Evolutionary conservation across 1,140 invertebrate genomes (phyloP).

Genomic region (Drosophila ercepeae): DNA sequence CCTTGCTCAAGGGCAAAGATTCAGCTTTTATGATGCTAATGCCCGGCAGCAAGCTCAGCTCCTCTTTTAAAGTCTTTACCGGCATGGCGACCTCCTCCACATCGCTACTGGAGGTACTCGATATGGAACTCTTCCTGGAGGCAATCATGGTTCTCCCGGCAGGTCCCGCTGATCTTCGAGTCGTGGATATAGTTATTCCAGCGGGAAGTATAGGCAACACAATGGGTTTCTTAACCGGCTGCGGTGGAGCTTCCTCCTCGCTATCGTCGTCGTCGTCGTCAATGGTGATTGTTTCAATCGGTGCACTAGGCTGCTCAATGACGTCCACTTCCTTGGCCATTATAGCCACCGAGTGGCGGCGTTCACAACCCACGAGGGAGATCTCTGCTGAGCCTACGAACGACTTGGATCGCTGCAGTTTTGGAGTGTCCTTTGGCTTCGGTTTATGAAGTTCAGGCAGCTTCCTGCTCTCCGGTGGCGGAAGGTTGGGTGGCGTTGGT

Average conservation of each 20-base stretch:
- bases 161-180: not conserved
- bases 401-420: slow-evolving; percentile 64
- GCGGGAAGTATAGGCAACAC: slow-evolving; percentile 27
- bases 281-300: slow-evolving; percentile 70
- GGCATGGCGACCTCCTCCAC: slow-evolving; percentile 43
- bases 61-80: not conserved
- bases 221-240: slow-evolving; percentile 3
- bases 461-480: not conserved
- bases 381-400: slow-evolving; percentile 26
- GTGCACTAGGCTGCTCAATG: slow-evolving; percentile 33
- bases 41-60: slow-evolving; percentile 11
- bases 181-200: slow-evolving; percentile 27
- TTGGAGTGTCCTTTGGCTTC: not conserved
- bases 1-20: slow-evolving; percentile 46
- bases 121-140: slow-evolving; percentile 43
- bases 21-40: slow-evolving; percentile 66
- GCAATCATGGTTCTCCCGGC: slow-evolving; percentile 13
- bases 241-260: slow-evolving; percentile 1
- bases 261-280: slow-evolving; percentile 59
- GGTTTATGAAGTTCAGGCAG: not conserved
- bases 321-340: slow-evolving; percentile 71
- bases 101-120: slow-evolving; percentile 35
- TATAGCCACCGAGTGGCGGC: slow-evolving; percentile 65
- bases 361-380: slow-evolving; percentile 18
- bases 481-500: not conserved